Base-by-base conservation (phyloP, 1,140 invertebrate species). In the Pectinophora gossypiella region DNA sequence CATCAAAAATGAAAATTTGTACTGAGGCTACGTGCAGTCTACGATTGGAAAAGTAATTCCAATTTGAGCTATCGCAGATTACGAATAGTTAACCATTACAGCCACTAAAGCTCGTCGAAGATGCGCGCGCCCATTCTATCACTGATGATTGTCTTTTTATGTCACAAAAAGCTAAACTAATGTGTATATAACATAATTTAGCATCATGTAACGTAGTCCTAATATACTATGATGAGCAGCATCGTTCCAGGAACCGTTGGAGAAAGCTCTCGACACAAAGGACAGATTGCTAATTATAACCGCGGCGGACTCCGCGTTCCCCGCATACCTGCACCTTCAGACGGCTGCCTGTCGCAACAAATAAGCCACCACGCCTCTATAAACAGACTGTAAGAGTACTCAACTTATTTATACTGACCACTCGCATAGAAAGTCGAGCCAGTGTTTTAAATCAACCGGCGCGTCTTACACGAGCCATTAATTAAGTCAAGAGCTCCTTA, bases 231-330 rank as follows among this genome's bases (percentile, higher is more conserved):
- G 27, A 12, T 32, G 27, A 12, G 27, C 27, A 12, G 2, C 9
- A 32, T 32, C 56, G 55, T 70, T 66, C 62, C 60, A 52, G 62
- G 70, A 73, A 73, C 51, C 32, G 40, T 15, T 13, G 45, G 51
- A 50, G 56, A 52, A 48, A 57, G 58, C 50, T 50, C 57, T 56
- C 40, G 48, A 38, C 50, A 56, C 60, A 76, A 61, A 73, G 63
- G 61, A 69, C 69, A 61, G 53, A 35, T 53, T 22, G 63, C 72
- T 77, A 77, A 76, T 73, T 71, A 72, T 81, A 76, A 61, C 51
- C 27, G 12, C 36, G 54, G 55, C 53, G 48, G 56, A 54, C 62
- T 61, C 64, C 70, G 66, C 69, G 48, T 76, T 72, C 73, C 63
- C 15, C 54, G 46, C 65, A 64, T 68, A 58, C 58, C 59, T 65